Base-by-base conservation (phyloP, 2,888 invertebrate species). In the Anorthoa munda region DNA sequence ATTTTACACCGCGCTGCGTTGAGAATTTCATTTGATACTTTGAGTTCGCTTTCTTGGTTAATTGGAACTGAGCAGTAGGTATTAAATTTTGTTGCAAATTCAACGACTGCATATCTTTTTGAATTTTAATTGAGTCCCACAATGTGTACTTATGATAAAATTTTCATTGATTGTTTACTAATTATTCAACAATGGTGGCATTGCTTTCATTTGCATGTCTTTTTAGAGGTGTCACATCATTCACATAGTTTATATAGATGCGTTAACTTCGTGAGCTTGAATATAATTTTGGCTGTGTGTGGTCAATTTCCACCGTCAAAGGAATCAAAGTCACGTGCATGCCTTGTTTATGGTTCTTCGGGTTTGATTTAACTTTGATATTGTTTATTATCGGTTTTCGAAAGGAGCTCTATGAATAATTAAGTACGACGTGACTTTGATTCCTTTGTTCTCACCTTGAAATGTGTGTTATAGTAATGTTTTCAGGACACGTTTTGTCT, bases 341-440 rank as follows among this genome's bases (percentile, higher is more conserved):
- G 71, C 46, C 69, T 76, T 77, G 80, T 87, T 88, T 86, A 87
- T 86, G 68, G 80, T 58, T 48, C 56, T 73, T 81, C 81, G 76
- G 63, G 71, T 89, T 86, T 84, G 87, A 86, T 86, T 84, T 82
- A 77, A 83, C 89, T 89, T 87, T 88, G 88, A 90, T 92, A 90
- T 89, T 88, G 86, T 90, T 90, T 90, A 88, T 90, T 90, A 89
- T 88, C 79, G 81, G 84, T 88, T 87, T 85, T 86, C 83, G 78
- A 86, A 87, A 77, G 76, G 65, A 61, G 81, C 88, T 76, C 86
- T 76, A 84, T 87, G 88, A 90, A 91, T 91, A 86, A 84, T 85
- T 86, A 88, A 85, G 78, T 75, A 48, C 23, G 65, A 88, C 90
- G 88, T 91, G 89, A 85, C 85, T 79, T 82, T 78, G 69, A 48